Evolutionary conservation across 23 tunicate genomes (phyloP), one percentile per base, ranked within the genome.

Genomic region (Halocynthia aurantium): DNA sequence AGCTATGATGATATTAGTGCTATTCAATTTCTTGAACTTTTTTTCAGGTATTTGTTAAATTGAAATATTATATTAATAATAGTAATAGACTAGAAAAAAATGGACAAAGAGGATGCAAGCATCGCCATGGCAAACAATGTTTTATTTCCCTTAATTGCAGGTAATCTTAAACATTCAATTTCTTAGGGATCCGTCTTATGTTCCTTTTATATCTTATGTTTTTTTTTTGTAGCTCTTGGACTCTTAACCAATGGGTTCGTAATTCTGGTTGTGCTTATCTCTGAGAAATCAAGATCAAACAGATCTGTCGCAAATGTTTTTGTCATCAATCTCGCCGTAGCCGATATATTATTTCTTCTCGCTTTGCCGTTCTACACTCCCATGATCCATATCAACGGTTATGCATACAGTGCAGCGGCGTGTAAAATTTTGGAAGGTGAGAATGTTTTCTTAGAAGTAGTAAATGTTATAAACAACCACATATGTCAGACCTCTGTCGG

Each of bases 281-380:
- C 91, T 86, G 97, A 91, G 52, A 71, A 73, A 52, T 64, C 72
- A 53, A 75, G 83, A 51, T 7, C 81, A 50, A 84, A 91, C 66
- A 68, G 97, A 57, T 81, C 90, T 5, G 89, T 91, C 54, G 87
- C 97, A 8, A 85, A 91, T 51, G 49, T 73, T 70, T 91, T 91
- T 62, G 87, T 82, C 0, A 70, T 91, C 56, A 85, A 85, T 70
- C 77, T 91, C 20, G 97, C 97, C 19, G 78, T 91, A 18, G 97
- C 97, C 50, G 97, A 91, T 57, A 71, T 91, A 22, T 69, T 91
- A 7, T 91, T 91, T 67, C 84, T 85, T 9, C 53, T 81, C 15
- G 63, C 78, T 8, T 77, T 91, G 31, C 97, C 97, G 10, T 76
- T 91, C n/a, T 52, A 85, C 76, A 81, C 82, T 77, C 97, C 97